Percentiles rank a stretch among this genome's conserved stretches.
Conservation (phyloP, 2,888 invertebrate genomes). For the Eupelmus urozonus region DNA sequence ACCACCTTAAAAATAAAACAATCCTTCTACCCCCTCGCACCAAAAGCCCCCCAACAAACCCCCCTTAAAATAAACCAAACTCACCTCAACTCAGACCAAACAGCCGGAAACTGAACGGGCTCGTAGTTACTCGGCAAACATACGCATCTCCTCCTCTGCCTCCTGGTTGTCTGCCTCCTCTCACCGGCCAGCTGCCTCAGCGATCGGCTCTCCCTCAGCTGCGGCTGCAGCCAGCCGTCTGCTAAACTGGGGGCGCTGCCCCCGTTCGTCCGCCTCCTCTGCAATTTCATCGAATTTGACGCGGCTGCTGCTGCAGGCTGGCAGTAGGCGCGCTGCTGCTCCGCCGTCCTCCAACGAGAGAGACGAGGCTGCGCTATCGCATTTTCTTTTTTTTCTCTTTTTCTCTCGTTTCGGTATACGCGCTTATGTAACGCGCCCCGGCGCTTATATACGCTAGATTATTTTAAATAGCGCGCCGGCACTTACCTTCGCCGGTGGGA, state of each 20-base stretch:
- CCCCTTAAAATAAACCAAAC: too few relatives aligned
- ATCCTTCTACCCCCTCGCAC: too few relatives aligned
- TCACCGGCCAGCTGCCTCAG: too few relatives aligned
- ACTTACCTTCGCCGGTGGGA: background rate
- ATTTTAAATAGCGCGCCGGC: too few relatives aligned
- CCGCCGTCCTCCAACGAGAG: constrained; percentile 15
- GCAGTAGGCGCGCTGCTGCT: background rate
- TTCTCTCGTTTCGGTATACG: background rate
- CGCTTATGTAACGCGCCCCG: too few relatives aligned
- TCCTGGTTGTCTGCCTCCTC: too few relatives aligned
- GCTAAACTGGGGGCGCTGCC: background rate
- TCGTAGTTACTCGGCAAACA: constrained; percentile 82
- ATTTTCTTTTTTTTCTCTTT: background rate
- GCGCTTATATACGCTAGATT: too few relatives aligned
- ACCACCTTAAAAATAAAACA: too few relatives aligned
- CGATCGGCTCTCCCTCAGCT: too few relatives aligned
- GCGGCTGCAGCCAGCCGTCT: too few relatives aligned
- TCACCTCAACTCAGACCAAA: constrained; percentile 83
- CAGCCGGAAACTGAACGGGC: constrained; percentile 82
- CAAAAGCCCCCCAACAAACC: too few relatives aligned
- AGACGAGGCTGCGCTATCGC: constrained; percentile 37
- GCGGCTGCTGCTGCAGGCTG: background rate
- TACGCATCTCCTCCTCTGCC: constrained; percentile 79
- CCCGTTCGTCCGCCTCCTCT: constrained; percentile 16
- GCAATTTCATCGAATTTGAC: constrained; percentile 42